Evolutionary conservation across 1,140 invertebrate genomes (phyloP).

Genomic region (Uloborus diversus): DNA sequence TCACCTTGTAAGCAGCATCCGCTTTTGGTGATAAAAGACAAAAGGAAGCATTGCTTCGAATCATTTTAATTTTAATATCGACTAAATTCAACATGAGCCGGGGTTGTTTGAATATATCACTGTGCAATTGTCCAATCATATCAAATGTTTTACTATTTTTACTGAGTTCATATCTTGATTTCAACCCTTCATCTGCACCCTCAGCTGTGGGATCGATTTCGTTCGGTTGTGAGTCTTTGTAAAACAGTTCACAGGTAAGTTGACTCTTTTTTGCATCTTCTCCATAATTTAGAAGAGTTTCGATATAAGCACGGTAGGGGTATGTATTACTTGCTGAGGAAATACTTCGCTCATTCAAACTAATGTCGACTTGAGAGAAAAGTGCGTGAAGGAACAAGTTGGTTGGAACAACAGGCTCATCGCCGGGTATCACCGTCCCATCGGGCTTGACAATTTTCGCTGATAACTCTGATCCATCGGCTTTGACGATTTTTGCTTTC

Average conservation of each 20-base stretch:
- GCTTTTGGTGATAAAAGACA: not conserved
- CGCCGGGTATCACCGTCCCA: too few relatives aligned
- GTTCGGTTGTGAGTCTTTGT: not conserved
- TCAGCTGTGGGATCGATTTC: not conserved
- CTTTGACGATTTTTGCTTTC: not conserved
- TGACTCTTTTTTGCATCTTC: not conserved
- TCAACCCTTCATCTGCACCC: not conserved
- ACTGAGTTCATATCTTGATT: not conserved
- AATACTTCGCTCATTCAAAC: not conserved
- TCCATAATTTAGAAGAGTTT: slow-evolving; percentile 7
- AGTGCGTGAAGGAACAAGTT: slow-evolving; percentile 1
- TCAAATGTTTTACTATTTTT: not conserved
- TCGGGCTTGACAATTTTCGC: too few relatives aligned
- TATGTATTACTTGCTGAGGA: not conserved
- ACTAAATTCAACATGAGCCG: slow-evolving; percentile 8
- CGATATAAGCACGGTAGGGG: not conserved
- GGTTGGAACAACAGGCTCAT: not conserved
- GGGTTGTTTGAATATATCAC: not conserved
- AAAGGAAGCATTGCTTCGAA: not conserved
- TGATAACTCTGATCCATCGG: not conserved
- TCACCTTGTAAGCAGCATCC: not conserved
- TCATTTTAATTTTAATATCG: slow-evolving; percentile 3
- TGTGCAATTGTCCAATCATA: not conserved
- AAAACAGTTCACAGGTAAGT: not conserved
- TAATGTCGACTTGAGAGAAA: not conserved